Evolutionary conservation across 2,888 invertebrate genomes (phyloP), one percentile per base, ranked within the genome.

Genomic region (Hesperia comma): DNA sequence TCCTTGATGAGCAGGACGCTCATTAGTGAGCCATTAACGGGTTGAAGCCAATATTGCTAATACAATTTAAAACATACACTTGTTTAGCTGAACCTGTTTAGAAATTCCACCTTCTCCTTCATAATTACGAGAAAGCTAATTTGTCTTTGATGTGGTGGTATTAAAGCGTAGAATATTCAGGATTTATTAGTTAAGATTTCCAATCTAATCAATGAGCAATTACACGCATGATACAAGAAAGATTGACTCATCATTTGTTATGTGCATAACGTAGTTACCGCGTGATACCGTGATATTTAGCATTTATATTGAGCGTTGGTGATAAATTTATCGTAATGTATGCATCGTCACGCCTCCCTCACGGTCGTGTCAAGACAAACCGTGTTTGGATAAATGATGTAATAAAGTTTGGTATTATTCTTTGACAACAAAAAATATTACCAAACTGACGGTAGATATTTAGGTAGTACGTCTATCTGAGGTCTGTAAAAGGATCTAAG

Each of bases 321-420:
- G 63, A 68, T 66, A 68, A 61, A 71, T 68, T 69, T 71, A 72
- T 71, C 71, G 49, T 69, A 72, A 74, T 72, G 64, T 70, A 71
- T 74, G 70, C 69, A 69, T 64, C 69, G 61, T 66, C 70, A 73
- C 68, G 73, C 69, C 71, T 46, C 49, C 67, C 32, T 67, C 61
- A 61, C 67, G 55, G 55, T 33, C n/a, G 5, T 8, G 4, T n/a
- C 6, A 17, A 19, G 54, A 14, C 15, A 0, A 17, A 54, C 32
- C 6, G n/a, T 4, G 6, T 8, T 1, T 6, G 10, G 53, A 15
- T 40, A 6, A 26, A 26, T 19, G 51, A 51, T 41, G 10, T 8
- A 41, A 41, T 46, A 17, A 46, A 17, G 17, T 15, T 17, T 46
- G 6, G 2, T 15, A 17, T 46, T 46, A 46, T 46, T 46, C 17